Evolutionary conservation across 1,140 invertebrate genomes (phyloP).

Genomic region (Bombus breviceps): DNA sequence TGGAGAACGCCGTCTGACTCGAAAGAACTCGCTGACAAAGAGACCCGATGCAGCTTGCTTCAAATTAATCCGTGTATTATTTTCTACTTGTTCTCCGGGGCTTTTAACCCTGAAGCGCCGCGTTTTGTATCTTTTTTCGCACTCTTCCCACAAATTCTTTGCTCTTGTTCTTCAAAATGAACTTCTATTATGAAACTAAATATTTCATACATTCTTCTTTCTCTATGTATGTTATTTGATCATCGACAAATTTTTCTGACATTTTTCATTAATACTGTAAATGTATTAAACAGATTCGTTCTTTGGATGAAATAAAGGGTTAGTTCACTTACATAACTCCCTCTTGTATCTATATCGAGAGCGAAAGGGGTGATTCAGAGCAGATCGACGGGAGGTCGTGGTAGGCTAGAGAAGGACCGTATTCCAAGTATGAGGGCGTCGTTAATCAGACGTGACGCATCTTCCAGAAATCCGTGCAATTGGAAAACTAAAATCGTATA

Average conservation of each 20-base stretch:
- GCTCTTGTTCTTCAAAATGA: background rate
- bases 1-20: background rate
- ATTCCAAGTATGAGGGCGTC: constrained; percentile 47
- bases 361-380: constrained; percentile 23
- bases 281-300: too few species aligned
- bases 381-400: background rate
- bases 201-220: background rate
- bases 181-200: too few species aligned
- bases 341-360: constrained; percentile 2
- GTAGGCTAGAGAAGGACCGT: background rate
- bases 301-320: background rate
- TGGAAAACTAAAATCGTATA: constrained; percentile 50
- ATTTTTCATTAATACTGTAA: too few species aligned
- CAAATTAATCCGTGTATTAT: constrained; percentile 33
- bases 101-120: background rate
- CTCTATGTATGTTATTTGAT: background rate
- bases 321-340: background rate
- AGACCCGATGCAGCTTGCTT: background rate
- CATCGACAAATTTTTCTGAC: too few species aligned
- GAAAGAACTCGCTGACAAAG: constrained; percentile 47
- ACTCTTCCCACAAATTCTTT: background rate
- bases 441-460: constrained; percentile 48
- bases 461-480: constrained; percentile 48
- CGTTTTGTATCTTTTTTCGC: background rate
- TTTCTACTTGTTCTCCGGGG: background rate